Evolutionary conservation across 2,113 vertebrate genomes (phyloP), one percentile per base, ranked within the genome.

Genomic region (Myiopsitta monachus): DNA sequence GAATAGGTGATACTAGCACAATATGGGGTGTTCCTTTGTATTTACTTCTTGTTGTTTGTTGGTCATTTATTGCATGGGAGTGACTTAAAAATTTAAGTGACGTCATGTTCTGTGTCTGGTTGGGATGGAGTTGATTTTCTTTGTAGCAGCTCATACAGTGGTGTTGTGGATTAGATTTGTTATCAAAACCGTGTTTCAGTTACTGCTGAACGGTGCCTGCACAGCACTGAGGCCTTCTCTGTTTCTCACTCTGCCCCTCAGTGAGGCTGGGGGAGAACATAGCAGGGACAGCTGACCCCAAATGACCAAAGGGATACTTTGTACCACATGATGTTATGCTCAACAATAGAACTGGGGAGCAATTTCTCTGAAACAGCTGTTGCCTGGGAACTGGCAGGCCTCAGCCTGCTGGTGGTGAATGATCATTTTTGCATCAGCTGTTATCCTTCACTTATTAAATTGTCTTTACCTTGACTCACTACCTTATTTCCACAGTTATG

Each of bases 1-100:
- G 19, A 86, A 33, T 27, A 66, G 26, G 6, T 38, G 19, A 83
- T 27, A 47, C 9, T 44, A 83, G 46, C 22, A 51, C 11, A 86
- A 66, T 23, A 54, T 5, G 9, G 21, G 14, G n/a, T 8, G 7
- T 38, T 33, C 6, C 16, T 87, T 80, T 38, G 4, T 59, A 59
- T 8, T 28, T 38, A 21, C 11, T 18, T 43, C 6, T 27, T 6
- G 2, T 46, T 1, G 0, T 52, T 90, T 18, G 15, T 6, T 70
- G 9, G 18, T 80, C 30, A 6, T 83, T 83, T 76, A 44, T 17
- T 74, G 67, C 46, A 41, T 66, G 6, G 7, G 17, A 43, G 13
- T 8, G 9, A 78, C 64, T 21, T 72, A 4, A 75, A 81, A 52
- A 72, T 66, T 47, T 76, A 76, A 59, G 30, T 27, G 26, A 22